Evolutionary conservation across 1,140 invertebrate genomes (phyloP).

Genomic region (Varroa destructor): DNA sequence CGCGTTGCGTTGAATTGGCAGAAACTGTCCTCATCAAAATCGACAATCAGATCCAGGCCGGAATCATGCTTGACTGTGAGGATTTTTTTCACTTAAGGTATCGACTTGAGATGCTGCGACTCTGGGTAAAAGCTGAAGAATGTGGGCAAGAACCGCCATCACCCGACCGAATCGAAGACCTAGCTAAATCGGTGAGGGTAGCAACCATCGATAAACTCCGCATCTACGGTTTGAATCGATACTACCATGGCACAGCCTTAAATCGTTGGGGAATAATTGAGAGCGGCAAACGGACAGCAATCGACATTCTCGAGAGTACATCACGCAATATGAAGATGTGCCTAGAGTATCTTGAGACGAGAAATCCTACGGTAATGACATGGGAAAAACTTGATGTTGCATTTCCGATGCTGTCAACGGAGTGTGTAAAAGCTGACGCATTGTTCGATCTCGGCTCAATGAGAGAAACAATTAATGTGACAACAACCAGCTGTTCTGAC

Average conservation of each 20-base stretch:
- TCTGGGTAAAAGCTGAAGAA: background rate
- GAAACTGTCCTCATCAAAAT: background rate
- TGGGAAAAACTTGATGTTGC: conserved; percentile 1
- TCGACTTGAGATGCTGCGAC: background rate
- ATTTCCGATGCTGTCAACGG: background rate
- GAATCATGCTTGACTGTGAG: background rate
- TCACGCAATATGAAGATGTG: background rate
- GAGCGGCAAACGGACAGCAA: background rate
- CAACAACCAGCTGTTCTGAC: background rate
- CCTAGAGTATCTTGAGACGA: background rate
- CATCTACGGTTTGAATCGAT: background rate
- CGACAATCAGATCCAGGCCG: background rate
- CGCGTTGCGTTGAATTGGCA: background rate
- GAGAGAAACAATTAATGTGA: background rate
- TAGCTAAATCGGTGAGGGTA: background rate
- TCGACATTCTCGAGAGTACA: background rate
- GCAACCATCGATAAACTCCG: background rate
- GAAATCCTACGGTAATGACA: conserved; percentile 2
- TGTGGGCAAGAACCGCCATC: background rate
- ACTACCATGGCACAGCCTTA: conserved; percentile 1
- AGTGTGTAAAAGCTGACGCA: background rate
- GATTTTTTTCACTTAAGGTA: background rate
- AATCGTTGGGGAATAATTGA: background rate
- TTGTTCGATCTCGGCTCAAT: background rate
- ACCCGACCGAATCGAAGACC: background rate